A percentile compares a stretch with the other conserved stretches of the same genome.
Evolutionary conservation across 1,140 invertebrate genomes (phyloP).

Genomic region (Chionoecetes opilio): DNA sequence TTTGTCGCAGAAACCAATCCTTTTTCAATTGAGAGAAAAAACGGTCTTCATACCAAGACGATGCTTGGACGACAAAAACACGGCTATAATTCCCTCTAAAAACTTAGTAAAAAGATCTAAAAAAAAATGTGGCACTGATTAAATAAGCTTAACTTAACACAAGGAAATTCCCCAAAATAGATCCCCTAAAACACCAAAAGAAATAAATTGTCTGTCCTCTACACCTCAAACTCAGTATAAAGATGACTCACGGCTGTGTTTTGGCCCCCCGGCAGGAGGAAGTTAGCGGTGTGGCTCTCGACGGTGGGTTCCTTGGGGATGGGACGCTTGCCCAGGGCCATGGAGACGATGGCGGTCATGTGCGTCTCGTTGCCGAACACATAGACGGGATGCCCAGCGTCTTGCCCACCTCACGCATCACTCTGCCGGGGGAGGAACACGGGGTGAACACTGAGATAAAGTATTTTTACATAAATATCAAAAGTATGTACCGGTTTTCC

Average conservation of each 20-base stretch:
- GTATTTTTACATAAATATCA: neutral
- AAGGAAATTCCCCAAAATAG: neutral
- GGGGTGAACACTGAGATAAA: neutral
- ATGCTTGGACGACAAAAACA: too few relatives aligned
- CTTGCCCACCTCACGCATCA: constrained; percentile 95
- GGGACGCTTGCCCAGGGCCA: constrained; percentile 96
- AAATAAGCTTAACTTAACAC: neutral
- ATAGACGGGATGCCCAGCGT: constrained; percentile 95
- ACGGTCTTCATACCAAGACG: too few relatives aligned
- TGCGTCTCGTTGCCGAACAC: constrained; percentile 99
- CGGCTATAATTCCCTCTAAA: too few relatives aligned
- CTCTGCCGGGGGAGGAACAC: constrained; percentile 85
- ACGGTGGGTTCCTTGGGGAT: constrained; percentile 89
- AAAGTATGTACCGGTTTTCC: neutral
- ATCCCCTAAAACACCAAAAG: neutral
- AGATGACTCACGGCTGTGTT: constrained; percentile 81
- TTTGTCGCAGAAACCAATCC: too few relatives aligned
- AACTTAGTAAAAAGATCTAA: too few relatives aligned
- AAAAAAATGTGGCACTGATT: neutral
- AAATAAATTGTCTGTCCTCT: neutral
- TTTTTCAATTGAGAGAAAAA: too few relatives aligned
- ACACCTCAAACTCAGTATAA: too few relatives aligned
- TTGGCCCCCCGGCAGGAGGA: constrained; percentile 94
- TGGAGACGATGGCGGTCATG: constrained; percentile 99
- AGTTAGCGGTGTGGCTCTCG: constrained; percentile 94